Percentiles rank a stretch among this genome's conserved stretches.
phyloP scores from a whole-genome alignment of 2,797 vertebrate genomes.

The Sylvilagus floridanus region DNA sequence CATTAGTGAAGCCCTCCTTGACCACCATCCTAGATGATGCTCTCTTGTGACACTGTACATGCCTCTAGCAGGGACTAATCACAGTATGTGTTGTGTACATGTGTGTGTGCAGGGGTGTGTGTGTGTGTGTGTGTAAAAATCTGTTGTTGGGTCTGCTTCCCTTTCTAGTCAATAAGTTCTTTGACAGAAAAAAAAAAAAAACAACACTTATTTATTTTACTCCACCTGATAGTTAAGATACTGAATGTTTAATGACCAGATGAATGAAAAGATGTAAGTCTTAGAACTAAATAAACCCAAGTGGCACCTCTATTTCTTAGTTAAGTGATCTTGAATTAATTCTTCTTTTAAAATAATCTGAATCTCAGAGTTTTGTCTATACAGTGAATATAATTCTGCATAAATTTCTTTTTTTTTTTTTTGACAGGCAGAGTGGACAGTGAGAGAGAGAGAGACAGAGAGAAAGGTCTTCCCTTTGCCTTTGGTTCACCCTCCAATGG shows the following conservation, averaged over 20 bases:
- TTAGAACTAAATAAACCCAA: background rate
- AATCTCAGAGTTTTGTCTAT: background rate
- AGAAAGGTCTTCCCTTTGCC: too few relatives aligned
- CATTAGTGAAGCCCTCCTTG: background rate
- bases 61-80: background rate
- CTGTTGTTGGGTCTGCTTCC: background rate
- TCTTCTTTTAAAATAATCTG: slow-evolving; percentile 26
- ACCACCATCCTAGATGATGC: background rate
- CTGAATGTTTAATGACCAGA: background rate
- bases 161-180: background rate
- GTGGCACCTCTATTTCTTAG: background rate
- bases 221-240: background rate
- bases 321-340: slow-evolving; percentile 1
- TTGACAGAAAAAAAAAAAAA: background rate
- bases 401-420: background rate
- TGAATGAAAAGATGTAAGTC: background rate
- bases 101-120: too few relatives aligned
- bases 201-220: background rate
- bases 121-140: background rate
- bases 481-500: too few relatives aligned
- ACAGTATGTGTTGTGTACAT: background rate
- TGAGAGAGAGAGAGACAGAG: too few relatives aligned
- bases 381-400: background rate
- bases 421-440: too few relatives aligned
- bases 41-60: background rate